These are phyloP conservation scores for Bathynomus jamesi DNA, from an alignment of 1,140 invertebrate species.

Conservation along the genomic window DNA sequence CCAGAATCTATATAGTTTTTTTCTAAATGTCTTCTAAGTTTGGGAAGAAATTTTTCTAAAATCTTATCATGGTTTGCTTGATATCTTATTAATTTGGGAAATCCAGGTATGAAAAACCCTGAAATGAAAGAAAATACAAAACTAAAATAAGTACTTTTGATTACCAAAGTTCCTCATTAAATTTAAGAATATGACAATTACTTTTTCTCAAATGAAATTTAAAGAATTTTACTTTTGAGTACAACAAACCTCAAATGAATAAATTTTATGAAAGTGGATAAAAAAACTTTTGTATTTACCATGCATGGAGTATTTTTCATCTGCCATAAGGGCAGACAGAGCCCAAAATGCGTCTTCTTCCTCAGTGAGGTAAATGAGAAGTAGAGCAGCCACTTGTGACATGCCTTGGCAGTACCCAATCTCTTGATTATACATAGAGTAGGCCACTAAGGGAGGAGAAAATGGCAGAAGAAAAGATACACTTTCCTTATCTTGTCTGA, in stretches of 20 bases:
- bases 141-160: too few relatives aligned
- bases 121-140: slow-evolving; percentile 39
- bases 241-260: too few relatives aligned
- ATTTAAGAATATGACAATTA: too few relatives aligned
- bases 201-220: too few relatives aligned
- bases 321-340: slow-evolving; percentile 80
- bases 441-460: slow-evolving; percentile 54
- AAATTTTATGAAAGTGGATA: slow-evolving; percentile 3
- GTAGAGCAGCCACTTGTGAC: slow-evolving; percentile 89
- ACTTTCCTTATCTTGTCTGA: too few relatives aligned
- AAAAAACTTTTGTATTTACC: slow-evolving; percentile 51
- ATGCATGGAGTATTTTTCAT: slow-evolving; percentile 93
- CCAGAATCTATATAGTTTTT: slow-evolving; percentile 90
- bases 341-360: slow-evolving; percentile 94
- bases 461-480: too few relatives aligned
- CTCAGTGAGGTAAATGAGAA: slow-evolving; percentile 90
- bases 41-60: slow-evolving; percentile 87
- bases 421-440: slow-evolving; percentile 97
- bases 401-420: slow-evolving; percentile 80
- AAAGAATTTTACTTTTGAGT: too few relatives aligned
- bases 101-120: slow-evolving; percentile 92
- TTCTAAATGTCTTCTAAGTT: slow-evolving; percentile 91
- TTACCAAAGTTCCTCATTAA: too few relatives aligned
- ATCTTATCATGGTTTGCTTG: slow-evolving; percentile 96
- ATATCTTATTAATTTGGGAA: slow-evolving; percentile 91